Percentiles rank a stretch among this genome's conserved stretches.
These are phyloP conservation scores for Dendrolimus houi DNA, from an alignment of 2,888 invertebrate genomes.

Conservation along the genomic window DNA sequence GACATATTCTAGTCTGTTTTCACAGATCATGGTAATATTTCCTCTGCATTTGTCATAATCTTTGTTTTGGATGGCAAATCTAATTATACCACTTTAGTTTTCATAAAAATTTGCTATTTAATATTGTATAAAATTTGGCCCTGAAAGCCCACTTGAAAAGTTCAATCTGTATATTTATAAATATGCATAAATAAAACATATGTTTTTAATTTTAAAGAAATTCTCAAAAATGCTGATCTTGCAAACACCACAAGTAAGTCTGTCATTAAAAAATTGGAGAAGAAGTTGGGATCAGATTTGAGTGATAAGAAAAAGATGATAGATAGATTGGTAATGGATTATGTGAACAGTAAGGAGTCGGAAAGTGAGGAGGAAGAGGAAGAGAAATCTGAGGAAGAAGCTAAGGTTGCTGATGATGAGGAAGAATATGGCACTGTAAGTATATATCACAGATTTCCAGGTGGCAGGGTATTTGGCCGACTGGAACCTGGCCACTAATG, in stretches of 20 bases:
- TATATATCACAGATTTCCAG: neutral
- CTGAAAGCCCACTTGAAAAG: no score
- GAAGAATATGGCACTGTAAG: slow-evolving; percentile 14
- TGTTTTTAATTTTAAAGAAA: slow-evolving; percentile 72
- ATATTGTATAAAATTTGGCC: no score
- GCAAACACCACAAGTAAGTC: slow-evolving; percentile 91
- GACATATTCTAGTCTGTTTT: no score
- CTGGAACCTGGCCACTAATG: no score
- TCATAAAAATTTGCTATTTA: no score
- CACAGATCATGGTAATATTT: no score
- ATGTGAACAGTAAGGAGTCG: slow-evolving; percentile 59
- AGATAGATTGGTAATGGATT: slow-evolving; percentile 91
- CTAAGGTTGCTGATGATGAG: slow-evolving; percentile 43
- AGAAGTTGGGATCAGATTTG: slow-evolving; percentile 85
- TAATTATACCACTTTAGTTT: no score
- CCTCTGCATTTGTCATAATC: no score
- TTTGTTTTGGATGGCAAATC: no score
- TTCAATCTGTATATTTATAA: no score
- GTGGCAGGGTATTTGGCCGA: no score
- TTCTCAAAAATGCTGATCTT: slow-evolving; percentile 91
- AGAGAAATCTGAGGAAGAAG: slow-evolving; percentile 26
- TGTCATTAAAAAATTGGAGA: slow-evolving; percentile 90
- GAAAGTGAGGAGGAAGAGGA: slow-evolving; percentile 51
- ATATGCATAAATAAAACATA: no score
- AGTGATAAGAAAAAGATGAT: slow-evolving; percentile 88